A percentile compares a stretch with the other conserved stretches of the same genome.
phyloP scores from a whole-genome alignment of 2,888 invertebrate genomes.

The Leptopilina syphax region DNA sequence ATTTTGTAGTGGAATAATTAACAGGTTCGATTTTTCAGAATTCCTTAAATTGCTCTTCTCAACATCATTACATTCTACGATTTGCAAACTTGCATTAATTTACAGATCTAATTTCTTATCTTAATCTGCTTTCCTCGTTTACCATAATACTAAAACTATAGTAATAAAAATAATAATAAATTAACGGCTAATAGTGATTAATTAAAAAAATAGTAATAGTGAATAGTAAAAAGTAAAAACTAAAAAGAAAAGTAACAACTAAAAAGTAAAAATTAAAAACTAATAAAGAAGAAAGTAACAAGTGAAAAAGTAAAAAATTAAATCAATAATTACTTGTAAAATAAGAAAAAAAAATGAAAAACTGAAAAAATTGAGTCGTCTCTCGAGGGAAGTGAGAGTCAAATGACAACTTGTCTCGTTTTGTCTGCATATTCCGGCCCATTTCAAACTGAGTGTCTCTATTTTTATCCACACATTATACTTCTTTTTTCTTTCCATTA shows the following conservation, averaged over 20 bases:
- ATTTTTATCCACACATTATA: slow-evolving; percentile 9
- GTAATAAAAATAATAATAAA: too few species aligned
- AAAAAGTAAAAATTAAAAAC: not conserved
- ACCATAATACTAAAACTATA: too few species aligned
- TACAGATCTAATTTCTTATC: slow-evolving; percentile 7
- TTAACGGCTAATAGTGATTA: not conserved
- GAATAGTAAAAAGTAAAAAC: not conserved
- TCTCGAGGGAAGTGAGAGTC: not conserved
- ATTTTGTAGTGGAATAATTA: not conserved
- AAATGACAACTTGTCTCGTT: slow-evolving; percentile 6
- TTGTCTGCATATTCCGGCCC: slow-evolving; percentile 10
- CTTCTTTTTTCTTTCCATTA: not conserved
- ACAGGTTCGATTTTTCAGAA: slow-evolving; percentile 8
- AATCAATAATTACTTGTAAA: not conserved
- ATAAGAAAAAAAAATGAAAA: not conserved
- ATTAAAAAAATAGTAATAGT: not conserved
- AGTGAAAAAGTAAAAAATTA: not conserved
- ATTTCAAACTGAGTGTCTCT: slow-evolving; percentile 11
- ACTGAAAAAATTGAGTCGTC: not conserved
- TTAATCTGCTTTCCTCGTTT: not conserved
- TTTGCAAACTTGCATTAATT: slow-evolving; percentile 11
- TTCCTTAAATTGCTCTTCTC: not conserved
- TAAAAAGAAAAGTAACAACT: not conserved
- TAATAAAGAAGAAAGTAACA: not conserved
- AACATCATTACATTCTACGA: slow-evolving; percentile 13